A percentile compares a stretch with the other conserved stretches of the same genome.
Conservation (phyloP, 2,888 invertebrate species). For the Agriopis aurantiaria region DNA sequence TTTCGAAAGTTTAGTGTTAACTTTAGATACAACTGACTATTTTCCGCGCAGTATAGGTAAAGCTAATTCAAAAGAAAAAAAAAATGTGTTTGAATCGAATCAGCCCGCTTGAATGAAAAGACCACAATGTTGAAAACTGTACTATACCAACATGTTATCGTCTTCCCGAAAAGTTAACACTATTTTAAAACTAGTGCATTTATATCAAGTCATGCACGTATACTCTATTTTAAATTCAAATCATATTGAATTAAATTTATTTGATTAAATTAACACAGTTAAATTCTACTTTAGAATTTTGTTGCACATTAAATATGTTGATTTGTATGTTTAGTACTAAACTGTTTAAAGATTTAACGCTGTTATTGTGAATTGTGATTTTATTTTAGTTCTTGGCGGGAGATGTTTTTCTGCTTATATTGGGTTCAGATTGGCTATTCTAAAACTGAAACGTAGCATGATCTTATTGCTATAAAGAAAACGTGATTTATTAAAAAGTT, state of each 20-base stretch:
- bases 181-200: slow-evolving; percentile 8
- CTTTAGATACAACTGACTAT: background rate
- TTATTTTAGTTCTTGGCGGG: slow-evolving; percentile 37
- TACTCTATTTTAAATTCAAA: slow-evolving; percentile 7
- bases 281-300: slow-evolving; percentile 3
- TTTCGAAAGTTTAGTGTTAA: too few relatives aligned
- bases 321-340: slow-evolving; percentile 18
- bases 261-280: slow-evolving; percentile 1
- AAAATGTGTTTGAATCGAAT: slow-evolving; percentile 4
- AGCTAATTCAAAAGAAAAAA: background rate
- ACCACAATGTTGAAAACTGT: slow-evolving; percentile 11
- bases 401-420: slow-evolving; percentile 22
- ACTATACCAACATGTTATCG: slow-evolving; percentile 6
- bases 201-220: slow-evolving; percentile 8
- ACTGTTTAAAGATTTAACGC: background rate
- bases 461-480: background rate
- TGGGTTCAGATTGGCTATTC: background rate
- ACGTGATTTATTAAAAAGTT: background rate
- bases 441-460: background rate
- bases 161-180: slow-evolving; percentile 23
- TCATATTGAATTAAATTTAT: background rate
- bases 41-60: background rate
- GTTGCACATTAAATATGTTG: slow-evolving; percentile 22
- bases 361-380: slow-evolving; percentile 16
- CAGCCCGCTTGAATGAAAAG: slow-evolving; percentile 8